Evolutionary conservation across 2,888 invertebrate species (phyloP).

Genomic region (Linnaemya tessellans): DNA sequence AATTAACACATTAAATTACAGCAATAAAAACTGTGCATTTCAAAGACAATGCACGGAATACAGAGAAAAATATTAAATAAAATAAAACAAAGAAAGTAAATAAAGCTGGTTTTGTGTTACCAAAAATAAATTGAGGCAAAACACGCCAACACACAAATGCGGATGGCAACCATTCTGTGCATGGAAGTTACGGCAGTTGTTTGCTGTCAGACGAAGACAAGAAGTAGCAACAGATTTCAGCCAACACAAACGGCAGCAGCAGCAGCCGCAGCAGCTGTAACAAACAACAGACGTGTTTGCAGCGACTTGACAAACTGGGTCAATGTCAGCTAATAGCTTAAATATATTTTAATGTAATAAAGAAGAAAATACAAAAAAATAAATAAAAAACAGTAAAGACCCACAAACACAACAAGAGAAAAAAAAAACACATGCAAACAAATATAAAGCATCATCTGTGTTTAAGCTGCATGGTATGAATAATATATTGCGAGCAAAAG

Average conservation of each 20-base stretch:
- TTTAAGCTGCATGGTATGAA: slow-evolving; percentile 10
- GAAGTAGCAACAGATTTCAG: slow-evolving; percentile 30
- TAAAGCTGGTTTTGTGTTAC: slow-evolving; percentile 35
- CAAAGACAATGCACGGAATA: slow-evolving; percentile 4
- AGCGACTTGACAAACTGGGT: slow-evolving; percentile 76
- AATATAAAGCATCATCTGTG: slow-evolving; percentile 26
- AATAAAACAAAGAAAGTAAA: slow-evolving; percentile 41
- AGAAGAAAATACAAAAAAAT: slow-evolving; percentile 18
- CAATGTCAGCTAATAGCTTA: slow-evolving; percentile 77
- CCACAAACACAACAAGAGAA: slow-evolving; percentile 5
- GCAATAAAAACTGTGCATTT: neutral
- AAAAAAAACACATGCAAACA: slow-evolving; percentile 2
- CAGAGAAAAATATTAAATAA: slow-evolving; percentile 1
- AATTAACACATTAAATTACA: slow-evolving; percentile 57
- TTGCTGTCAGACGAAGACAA: slow-evolving; percentile 15
- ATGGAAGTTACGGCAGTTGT: slow-evolving; percentile 1
- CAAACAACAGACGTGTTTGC: neutral
- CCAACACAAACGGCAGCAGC: slow-evolving; percentile 17
- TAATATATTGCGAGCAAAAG: neutral
- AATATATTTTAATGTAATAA: slow-evolving; percentile 56
- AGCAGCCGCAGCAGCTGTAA: slow-evolving; percentile 22
- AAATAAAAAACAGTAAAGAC: slow-evolving; percentile 20
- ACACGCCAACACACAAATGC: slow-evolving; percentile 50
- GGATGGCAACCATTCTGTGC: slow-evolving; percentile 7
- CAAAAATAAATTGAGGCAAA: slow-evolving; percentile 49